Evolutionary conservation across 2,797 vertebrate species (phyloP).

Genomic region (Galagoides demidoff): DNA sequence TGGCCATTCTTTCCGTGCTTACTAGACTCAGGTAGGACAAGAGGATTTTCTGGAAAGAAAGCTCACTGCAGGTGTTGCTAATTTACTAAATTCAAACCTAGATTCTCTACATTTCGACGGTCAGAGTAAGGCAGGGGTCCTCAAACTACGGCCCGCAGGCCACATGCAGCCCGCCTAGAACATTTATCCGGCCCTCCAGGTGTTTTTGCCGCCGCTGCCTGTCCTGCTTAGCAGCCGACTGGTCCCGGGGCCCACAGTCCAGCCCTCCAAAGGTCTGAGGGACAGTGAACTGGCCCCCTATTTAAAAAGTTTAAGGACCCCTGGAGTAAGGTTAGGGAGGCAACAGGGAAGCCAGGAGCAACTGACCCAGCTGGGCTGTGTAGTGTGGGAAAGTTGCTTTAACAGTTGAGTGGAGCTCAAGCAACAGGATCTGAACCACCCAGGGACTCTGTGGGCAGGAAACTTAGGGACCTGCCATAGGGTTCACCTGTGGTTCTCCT

Average conservation of each 20-base stretch:
- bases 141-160: too few relatives aligned
- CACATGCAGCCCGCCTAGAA: too few relatives aligned
- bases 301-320: too few relatives aligned
- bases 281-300: too few relatives aligned
- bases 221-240: too few relatives aligned
- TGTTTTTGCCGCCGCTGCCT: too few relatives aligned
- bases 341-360: fast-evolving
- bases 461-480: fast-evolving
- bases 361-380: background rate
- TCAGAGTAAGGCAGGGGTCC: background rate
- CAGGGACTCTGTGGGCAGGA: background rate
- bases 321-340: background rate
- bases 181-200: too few relatives aligned
- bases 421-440: background rate
- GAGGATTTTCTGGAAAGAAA: background rate
- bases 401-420: background rate
- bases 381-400: background rate
- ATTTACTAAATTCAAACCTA: background rate
- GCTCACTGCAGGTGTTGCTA: background rate
- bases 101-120: background rate
- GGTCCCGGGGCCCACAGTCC: too few relatives aligned
- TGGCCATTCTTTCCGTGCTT: background rate
- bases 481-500: background rate
- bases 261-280: too few relatives aligned
- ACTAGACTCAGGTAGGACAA: background rate